A percentile compares a stretch with the other conserved stretches of the same genome.
These are phyloP conservation scores for Apamea monoglypha DNA, from an alignment of 2,888 invertebrate genomes.

Conservation along the genomic window DNA sequence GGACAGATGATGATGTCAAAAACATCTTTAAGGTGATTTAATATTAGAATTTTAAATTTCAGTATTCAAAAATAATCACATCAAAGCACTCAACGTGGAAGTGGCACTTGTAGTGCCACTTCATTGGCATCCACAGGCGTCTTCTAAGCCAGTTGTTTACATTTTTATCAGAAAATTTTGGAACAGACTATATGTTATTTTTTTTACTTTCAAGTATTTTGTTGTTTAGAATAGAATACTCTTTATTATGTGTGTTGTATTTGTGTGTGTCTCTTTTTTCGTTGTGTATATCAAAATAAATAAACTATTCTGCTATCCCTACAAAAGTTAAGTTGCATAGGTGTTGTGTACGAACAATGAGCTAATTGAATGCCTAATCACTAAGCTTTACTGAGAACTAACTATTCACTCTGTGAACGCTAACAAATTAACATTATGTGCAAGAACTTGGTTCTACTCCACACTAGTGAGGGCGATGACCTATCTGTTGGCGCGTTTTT, in stretches of 20 bases:
- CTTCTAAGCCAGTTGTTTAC: background rate
- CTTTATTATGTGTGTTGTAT: too few relatives aligned
- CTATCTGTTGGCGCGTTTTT: slow-evolving; percentile 46
- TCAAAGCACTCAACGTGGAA: background rate
- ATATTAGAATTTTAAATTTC: background rate
- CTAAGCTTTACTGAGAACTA: slow-evolving; percentile 68
- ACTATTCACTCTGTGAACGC: slow-evolving; percentile 51
- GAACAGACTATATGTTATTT: background rate
- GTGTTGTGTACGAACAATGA: slow-evolving; percentile 73
- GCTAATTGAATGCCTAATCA: slow-evolving; percentile 80
- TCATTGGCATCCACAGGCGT: background rate
- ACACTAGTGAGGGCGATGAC: slow-evolving; percentile 46
- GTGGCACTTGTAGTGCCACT: background rate
- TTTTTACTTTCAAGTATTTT: too few relatives aligned
- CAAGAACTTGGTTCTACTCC: slow-evolving; percentile 33
- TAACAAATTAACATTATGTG: slow-evolving; percentile 57
- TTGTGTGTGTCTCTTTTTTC: too few relatives aligned
- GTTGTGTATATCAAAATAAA: background rate
- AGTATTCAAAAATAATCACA: background rate
- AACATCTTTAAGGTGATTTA: background rate
- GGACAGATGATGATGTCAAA: too few relatives aligned
- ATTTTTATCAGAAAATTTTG: background rate
- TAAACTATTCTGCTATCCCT: slow-evolving; percentile 50
- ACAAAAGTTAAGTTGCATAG: slow-evolving; percentile 62
- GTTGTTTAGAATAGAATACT: too few relatives aligned